These are phyloP conservation scores for Sycobia sp. DNA, from an alignment of 1,140 invertebrate genomes.

Conservation along the genomic window DNA sequence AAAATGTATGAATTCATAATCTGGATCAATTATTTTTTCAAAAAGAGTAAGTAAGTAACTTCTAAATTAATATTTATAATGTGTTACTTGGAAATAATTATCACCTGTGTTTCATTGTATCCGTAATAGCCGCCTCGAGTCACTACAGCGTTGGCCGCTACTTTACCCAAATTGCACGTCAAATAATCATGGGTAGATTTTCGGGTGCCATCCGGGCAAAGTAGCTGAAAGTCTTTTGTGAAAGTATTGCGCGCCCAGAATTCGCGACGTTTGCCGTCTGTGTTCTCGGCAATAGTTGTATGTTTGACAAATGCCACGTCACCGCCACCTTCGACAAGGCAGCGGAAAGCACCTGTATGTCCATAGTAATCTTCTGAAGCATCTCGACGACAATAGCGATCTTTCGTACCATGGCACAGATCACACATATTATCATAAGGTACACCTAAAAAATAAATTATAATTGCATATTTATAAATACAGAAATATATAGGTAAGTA, in stretches of 20 bases:
- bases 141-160: slow-evolving; percentile 90
- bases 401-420: slow-evolving; percentile 87
- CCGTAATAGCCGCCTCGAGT: slow-evolving; percentile 73
- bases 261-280: slow-evolving; percentile 85
- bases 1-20: no score
- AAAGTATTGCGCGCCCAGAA: slow-evolving; percentile 93
- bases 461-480: no score
- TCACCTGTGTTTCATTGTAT: slow-evolving; percentile 76
- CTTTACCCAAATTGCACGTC: slow-evolving; percentile 87
- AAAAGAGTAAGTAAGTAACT: no score
- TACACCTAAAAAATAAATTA: slow-evolving; percentile 59
- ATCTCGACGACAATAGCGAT: slow-evolving; percentile 80
- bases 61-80: no score
- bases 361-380: slow-evolving; percentile 89
- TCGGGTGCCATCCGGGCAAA: slow-evolving; percentile 90
- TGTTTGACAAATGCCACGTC: slow-evolving; percentile 95
- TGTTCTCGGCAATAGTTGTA: slow-evolving; percentile 89
- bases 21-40: no score
- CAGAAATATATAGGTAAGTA: no score
- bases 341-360: slow-evolving; percentile 63
- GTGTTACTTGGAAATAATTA: no score
- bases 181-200: slow-evolving; percentile 78
- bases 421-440: slow-evolving; percentile 93
- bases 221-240: slow-evolving; percentile 88
- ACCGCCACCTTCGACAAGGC: slow-evolving; percentile 89